Conservation (phyloP, 2,888 invertebrate genomes). For the Pegoplata infirma region DNA sequence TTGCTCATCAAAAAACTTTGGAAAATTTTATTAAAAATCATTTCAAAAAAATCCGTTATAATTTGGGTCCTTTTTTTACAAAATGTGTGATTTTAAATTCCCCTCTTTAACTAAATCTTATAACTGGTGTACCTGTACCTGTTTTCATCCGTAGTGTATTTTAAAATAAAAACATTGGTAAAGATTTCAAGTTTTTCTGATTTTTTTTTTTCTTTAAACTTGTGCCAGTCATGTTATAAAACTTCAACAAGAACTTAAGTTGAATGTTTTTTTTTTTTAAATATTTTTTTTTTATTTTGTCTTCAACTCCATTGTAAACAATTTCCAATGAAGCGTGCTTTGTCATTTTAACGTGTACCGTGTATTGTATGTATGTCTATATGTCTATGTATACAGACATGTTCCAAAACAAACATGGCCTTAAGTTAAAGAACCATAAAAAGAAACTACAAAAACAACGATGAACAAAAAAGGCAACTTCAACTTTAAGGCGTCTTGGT, state of each 20-base stretch:
- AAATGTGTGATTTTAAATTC: too few species aligned
- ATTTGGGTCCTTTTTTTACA: too few species aligned
- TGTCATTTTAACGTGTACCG: slow-evolving; percentile 54
- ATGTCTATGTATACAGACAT: not conserved
- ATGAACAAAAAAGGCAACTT: not conserved
- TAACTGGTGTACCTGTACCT: too few species aligned
- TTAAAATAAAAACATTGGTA: slow-evolving; percentile 1
- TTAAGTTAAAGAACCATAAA: slow-evolving; percentile 25
- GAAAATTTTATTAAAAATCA: too few species aligned
- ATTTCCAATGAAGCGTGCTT: slow-evolving; percentile 64
- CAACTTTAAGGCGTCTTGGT: slow-evolving; percentile 27
- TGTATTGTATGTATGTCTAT: not conserved
- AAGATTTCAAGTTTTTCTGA: slow-evolving; percentile 45
- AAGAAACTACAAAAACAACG: not conserved
- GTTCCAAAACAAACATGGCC: slow-evolving; percentile 36
- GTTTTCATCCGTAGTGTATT: not conserved
- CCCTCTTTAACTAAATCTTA: too few species aligned
- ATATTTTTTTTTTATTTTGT: slow-evolving; percentile 3
- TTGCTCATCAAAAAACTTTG: too few species aligned
- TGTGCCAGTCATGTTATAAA: slow-evolving; percentile 58
- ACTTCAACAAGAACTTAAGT: slow-evolving; percentile 37
- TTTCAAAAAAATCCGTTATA: too few species aligned
- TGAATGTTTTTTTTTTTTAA: not conserved
- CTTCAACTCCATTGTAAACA: slow-evolving; percentile 49
- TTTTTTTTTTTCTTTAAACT: slow-evolving; percentile 23